Conservation (phyloP, 2,113 vertebrate species). For the Struthidea cinerea region DNA sequence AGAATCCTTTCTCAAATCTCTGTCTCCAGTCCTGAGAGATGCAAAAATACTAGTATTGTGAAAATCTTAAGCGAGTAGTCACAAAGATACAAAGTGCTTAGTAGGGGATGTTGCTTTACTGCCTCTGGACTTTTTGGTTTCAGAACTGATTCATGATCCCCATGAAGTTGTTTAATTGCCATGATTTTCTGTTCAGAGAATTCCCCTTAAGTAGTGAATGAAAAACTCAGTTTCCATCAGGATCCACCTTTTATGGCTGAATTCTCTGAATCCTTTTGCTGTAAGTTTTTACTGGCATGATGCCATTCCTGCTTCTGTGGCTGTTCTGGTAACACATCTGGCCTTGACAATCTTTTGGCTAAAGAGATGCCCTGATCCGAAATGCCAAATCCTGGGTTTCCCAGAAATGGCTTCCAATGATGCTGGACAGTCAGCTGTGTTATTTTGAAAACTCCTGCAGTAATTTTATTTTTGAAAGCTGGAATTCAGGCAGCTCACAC, state of each 20-base stretch:
- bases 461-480: not conserved
- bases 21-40: not conserved
- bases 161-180: not conserved
- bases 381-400: not conserved
- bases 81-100: not conserved
- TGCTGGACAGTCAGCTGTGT: not conserved
- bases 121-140: not conserved
- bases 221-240: not conserved
- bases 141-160: not conserved
- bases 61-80: not conserved
- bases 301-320: not conserved
- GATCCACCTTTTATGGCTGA: not conserved
- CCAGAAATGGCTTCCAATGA: not conserved
- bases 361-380: not conserved
- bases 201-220: not conserved
- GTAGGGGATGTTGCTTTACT: not conserved
- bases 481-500: not conserved
- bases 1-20: not conserved
- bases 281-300: not conserved
- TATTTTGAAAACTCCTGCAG: not conserved
- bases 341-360: not conserved
- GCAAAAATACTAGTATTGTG: not conserved
- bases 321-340: not conserved
- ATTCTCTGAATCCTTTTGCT: not conserved
- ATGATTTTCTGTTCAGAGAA: not conserved